Percentiles rank a stretch among this genome's conserved stretches.
Evolutionary conservation across 2,797 vertebrate genomes (phyloP).

Genomic region (Geotrypetes seraphini): DNA sequence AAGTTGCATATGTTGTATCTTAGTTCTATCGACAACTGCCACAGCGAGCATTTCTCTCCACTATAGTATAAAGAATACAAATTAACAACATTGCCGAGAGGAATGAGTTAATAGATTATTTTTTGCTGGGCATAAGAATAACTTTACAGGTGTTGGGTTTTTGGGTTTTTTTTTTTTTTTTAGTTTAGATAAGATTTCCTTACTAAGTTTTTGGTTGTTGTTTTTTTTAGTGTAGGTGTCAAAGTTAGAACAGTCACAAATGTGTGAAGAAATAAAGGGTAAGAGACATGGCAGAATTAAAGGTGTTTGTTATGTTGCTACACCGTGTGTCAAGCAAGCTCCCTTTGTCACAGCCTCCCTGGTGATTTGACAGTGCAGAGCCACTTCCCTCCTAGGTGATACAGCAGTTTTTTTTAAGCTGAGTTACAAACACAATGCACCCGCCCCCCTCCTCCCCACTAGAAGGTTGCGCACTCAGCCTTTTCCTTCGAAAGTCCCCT

Average conservation of each 20-base stretch:
- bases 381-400: constrained; percentile 55
- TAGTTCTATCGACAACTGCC: no score
- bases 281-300: constrained; percentile 79
- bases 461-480: no score
- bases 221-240: constrained; percentile 55
- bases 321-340: constrained; percentile 60
- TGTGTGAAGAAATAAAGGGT: constrained; percentile 70
- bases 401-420: constrained; percentile 54
- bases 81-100: constrained; percentile 8
- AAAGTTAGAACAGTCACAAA: constrained; percentile 50
- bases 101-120: constrained; percentile 29
- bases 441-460: not conserved
- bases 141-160: constrained; percentile 55
- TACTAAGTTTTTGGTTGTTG: no score
- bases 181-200: constrained; percentile 29
- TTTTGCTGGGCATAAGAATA: constrained; percentile 32
- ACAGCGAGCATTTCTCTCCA: no score
- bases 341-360: constrained; percentile 62
- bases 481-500: no score
- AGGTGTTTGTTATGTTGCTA: constrained; percentile 77
- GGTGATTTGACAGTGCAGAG: constrained; percentile 62
- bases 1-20: constrained; percentile 6
- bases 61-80: no score
- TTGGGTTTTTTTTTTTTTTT: no score
- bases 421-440: constrained; percentile 28